Evolutionary conservation across 1,140 invertebrate genomes (phyloP).

Genomic region (Ptiloglossa arizonensis): DNA sequence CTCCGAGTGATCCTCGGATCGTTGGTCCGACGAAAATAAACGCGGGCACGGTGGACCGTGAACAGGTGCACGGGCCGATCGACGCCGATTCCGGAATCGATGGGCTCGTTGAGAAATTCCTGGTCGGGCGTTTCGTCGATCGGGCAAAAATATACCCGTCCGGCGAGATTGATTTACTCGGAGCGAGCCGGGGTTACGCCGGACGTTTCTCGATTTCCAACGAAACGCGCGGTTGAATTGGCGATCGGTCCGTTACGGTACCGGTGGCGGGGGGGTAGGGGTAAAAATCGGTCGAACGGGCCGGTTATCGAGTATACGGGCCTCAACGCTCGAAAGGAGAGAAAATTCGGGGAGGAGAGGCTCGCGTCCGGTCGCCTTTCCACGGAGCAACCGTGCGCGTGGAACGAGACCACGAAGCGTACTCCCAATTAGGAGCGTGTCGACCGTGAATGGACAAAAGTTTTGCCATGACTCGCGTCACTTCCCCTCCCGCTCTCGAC

Average conservation of each 20-base stretch:
- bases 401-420: slow-evolving; percentile 69
- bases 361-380: slow-evolving; percentile 46
- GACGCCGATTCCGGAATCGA: slow-evolving; percentile 21
- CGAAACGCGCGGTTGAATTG: slow-evolving; percentile 9
- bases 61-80: not conserved
- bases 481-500: slow-evolving; percentile 35
- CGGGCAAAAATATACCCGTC: slow-evolving; percentile 37
- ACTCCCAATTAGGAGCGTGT: slow-evolving; percentile 71
- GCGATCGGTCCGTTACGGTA: not conserved
- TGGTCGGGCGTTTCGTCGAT: slow-evolving; percentile 20
- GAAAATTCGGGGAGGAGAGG: slow-evolving; percentile 28
- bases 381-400: slow-evolving; percentile 62
- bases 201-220: slow-evolving; percentile 62
- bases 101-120: slow-evolving; percentile 37
- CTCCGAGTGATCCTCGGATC: no score
- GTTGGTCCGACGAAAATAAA: no score
- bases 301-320: no score
- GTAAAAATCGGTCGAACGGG: slow-evolving; percentile 1
- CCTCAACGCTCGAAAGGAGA: not conserved
- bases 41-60: not conserved
- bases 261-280: no score
- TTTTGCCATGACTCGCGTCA: slow-evolving; percentile 67
- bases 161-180: slow-evolving; percentile 67
- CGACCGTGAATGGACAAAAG: slow-evolving; percentile 77
- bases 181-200: slow-evolving; percentile 26